phyloP scores from a whole-genome alignment of 2,888 invertebrate genomes.

The Meliscaeva auricollis region DNA sequence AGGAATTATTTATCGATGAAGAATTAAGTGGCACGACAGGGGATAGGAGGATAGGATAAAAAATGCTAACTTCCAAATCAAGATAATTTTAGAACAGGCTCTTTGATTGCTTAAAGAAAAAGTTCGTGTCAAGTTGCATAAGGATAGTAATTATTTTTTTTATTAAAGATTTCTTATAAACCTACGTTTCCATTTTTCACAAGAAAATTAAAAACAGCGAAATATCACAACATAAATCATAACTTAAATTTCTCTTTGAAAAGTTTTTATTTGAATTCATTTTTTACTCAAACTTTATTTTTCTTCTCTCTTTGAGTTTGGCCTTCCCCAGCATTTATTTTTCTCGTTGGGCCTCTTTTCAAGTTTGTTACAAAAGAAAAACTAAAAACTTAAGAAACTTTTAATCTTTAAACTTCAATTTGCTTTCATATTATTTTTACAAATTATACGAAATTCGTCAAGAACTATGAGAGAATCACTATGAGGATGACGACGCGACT shows the following conservation, averaged over 20 bases:
- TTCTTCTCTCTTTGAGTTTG: not conserved
- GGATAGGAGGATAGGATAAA: no score
- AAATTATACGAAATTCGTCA: slow-evolving; percentile 21
- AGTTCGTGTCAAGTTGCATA: no score
- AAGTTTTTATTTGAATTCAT: not conserved
- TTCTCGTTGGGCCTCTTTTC: not conserved
- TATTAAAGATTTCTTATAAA: no score
- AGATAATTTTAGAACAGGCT: no score
- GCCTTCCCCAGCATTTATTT: not conserved
- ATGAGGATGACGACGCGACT: not conserved
- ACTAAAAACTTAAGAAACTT: not conserved
- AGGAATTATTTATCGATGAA: no score
- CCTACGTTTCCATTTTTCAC: no score
- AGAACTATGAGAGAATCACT: no score
- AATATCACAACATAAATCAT: not conserved
- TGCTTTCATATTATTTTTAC: not conserved
- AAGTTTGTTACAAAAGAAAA: slow-evolving; percentile 8
- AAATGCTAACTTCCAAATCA: no score
- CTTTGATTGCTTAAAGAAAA: no score
- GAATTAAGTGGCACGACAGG: no score
- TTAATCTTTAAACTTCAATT: slow-evolving; percentile 45
- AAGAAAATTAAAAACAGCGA: no score
- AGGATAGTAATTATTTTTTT: no score
- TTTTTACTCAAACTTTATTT: not conserved
- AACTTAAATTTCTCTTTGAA: not conserved